Evolutionary conservation across 2,113 vertebrate species (phyloP).

Genomic region (Cebus imitator): DNA sequence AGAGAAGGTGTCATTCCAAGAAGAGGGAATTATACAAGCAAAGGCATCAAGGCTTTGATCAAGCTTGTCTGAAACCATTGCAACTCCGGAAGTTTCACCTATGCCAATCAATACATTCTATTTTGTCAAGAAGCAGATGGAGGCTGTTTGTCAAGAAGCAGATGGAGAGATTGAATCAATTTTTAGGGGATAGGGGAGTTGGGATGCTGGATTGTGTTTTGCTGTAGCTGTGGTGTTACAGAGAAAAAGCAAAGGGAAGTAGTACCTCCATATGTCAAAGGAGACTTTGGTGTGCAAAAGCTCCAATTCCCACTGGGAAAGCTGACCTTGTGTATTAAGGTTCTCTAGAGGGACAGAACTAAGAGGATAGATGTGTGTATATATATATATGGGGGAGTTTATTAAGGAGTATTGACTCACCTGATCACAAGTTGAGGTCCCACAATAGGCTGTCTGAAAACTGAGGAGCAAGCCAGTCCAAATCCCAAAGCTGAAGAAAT

Average conservation of each 20-base stretch:
- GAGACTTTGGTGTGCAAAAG: neutral
- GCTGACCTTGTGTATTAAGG: neutral
- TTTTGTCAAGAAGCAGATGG: too few species aligned
- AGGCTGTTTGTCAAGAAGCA: slow-evolving; percentile 11
- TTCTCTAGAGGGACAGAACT: too few species aligned
- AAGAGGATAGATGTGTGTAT: too few species aligned
- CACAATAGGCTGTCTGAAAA: too few species aligned
- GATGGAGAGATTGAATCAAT: neutral
- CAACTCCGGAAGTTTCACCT: too few species aligned
- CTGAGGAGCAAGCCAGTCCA: too few species aligned
- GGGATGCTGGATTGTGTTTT: neutral
- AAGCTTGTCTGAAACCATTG: too few species aligned
- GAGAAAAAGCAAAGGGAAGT: neutral
- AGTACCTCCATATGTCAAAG: neutral
- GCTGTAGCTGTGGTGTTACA: neutral
- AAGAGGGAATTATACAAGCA: neutral
- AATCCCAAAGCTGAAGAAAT: too few species aligned
- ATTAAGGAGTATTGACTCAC: too few species aligned
- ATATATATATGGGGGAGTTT: too few species aligned
- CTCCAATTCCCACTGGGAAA: neutral
- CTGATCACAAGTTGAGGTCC: too few species aligned
- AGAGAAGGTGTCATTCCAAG: neutral
- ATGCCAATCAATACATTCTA: too few species aligned
- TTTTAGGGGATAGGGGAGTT: neutral
- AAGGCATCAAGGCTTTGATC: neutral